phyloP scores from a whole-genome alignment of 2,113 vertebrate species.

The Hoplias malabaricus region DNA sequence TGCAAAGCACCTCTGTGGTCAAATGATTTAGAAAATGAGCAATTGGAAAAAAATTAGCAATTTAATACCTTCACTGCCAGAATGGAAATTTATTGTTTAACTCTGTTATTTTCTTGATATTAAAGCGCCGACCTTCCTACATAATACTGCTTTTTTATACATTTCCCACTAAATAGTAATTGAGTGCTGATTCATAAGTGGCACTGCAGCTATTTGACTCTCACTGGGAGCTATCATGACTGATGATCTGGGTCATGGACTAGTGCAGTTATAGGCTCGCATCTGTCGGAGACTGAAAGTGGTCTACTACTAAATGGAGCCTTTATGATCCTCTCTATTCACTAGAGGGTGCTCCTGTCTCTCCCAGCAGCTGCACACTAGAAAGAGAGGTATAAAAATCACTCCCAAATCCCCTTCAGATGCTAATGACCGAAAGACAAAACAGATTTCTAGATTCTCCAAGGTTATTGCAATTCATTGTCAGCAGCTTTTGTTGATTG shows the following conservation, averaged over 20 bases:
- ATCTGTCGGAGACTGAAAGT: background rate
- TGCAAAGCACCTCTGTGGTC: too few species aligned
- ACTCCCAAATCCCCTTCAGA: background rate
- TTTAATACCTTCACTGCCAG: background rate
- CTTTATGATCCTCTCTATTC: conserved; percentile 24
- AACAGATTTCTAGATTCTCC: conserved; percentile 23
- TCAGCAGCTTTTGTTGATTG: conserved; percentile 6
- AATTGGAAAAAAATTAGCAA: too few species aligned
- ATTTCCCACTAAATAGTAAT: background rate
- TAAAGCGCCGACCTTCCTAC: background rate
- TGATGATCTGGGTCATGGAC: conserved; percentile 28
- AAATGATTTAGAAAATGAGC: too few species aligned
- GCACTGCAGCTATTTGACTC: background rate
- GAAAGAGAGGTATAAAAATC: background rate
- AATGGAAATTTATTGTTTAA: background rate
- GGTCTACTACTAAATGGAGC: conserved; percentile 12
- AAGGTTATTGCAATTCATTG: conserved; percentile 11
- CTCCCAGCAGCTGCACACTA: conserved; percentile 17
- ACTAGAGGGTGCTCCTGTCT: conserved; percentile 39
- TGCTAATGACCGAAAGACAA: conserved; percentile 17
- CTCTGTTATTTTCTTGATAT: background rate
- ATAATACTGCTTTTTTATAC: background rate
- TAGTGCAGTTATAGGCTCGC: background rate
- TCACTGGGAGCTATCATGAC: background rate
- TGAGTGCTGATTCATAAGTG: background rate